Base-by-base conservation (phyloP, 2,113 vertebrate genomes). In the Turnix velox region DNA sequence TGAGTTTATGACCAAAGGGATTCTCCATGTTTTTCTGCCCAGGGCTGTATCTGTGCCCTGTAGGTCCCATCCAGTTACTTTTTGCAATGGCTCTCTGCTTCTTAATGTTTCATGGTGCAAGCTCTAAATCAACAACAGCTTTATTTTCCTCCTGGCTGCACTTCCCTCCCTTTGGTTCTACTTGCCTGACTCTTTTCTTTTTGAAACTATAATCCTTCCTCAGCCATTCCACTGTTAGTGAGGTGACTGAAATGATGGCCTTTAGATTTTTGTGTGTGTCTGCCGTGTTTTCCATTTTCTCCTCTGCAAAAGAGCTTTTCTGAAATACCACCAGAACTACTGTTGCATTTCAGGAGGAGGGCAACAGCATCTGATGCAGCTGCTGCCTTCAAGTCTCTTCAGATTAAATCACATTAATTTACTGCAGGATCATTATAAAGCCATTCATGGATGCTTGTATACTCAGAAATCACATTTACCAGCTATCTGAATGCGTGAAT, bases 371-470 rank as follows among this genome's bases (percentile, higher is more conserved):
- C 78, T 71, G 74, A 80, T 87, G 89, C 94, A 96, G 95, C 94
- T 95, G 95, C 63, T 94, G 84, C 74, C 94, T 95, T 94, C 74
- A 89, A 96, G 46, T 95, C 81, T 93, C 94, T 95, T 91, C 84
- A 96, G 71, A 84, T 87, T 94, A 95, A 93, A 96, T 96, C 89
- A 95, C 91, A 95, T 96, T 96, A 95, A 95, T 96, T 95, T 96
- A 93, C 87, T 82, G 84, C 92, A 94, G 58, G 24, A 93, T 96
- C 96, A 93, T 95, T 96, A 93, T 77, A 90, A 91, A 95, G 51
- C 71, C 94, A 94, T 95, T 96, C 94, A 94, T n/a, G 78, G 71
- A 87, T 94, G 94, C 91, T 95, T 96, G 75, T 94, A 80, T 95
- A 92, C 89, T 93, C 71, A 93, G 87, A 96, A 94, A 94, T 96